Percentiles rank a stretch among this genome's conserved stretches.
Conservation (phyloP, 2,888 invertebrate genomes). For the Pristionchus arcanus region DNA sequence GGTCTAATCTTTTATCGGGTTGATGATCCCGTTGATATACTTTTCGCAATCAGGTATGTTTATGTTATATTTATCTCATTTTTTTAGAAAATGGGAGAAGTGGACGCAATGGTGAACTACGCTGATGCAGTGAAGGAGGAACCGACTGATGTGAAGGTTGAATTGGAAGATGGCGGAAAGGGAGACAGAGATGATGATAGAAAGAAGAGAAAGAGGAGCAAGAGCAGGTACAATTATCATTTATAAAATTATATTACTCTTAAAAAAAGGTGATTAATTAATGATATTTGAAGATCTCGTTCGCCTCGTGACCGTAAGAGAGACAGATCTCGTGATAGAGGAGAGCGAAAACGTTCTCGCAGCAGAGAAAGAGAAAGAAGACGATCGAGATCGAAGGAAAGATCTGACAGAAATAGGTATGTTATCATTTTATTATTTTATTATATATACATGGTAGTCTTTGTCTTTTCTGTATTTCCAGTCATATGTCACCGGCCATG, state of each 20-base stretch:
- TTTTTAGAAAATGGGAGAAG: constrained; percentile 19
- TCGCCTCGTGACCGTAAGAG: constrained; percentile 59
- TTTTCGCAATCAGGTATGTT: not conserved
- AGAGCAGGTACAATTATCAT: constrained; percentile 20
- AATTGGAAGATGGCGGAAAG: constrained; percentile 34
- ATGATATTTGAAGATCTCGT: constrained; percentile 52
- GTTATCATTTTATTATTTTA: not conserved
- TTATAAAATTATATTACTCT: not conserved
- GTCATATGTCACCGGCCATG: no score
- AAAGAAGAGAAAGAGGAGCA: constrained; percentile 54
- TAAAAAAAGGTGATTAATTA: not conserved
- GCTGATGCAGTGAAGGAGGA: constrained; percentile 16
- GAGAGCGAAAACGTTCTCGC: constrained; percentile 63
- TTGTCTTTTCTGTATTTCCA: no score
- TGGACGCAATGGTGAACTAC: not conserved
- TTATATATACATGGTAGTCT: no score
- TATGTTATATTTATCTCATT: not conserved
- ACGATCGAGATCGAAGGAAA: constrained; percentile 44
- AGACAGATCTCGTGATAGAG: constrained; percentile 61
- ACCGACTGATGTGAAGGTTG: constrained; percentile 38
- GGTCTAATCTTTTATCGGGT: not conserved
- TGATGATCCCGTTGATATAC: not conserved
- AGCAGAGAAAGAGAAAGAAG: constrained; percentile 57
- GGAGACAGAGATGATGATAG: constrained; percentile 49
- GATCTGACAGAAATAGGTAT: constrained; percentile 42